Conservation (phyloP, 1,140 invertebrate species). For the Pseudomyrmex pallidus region DNA sequence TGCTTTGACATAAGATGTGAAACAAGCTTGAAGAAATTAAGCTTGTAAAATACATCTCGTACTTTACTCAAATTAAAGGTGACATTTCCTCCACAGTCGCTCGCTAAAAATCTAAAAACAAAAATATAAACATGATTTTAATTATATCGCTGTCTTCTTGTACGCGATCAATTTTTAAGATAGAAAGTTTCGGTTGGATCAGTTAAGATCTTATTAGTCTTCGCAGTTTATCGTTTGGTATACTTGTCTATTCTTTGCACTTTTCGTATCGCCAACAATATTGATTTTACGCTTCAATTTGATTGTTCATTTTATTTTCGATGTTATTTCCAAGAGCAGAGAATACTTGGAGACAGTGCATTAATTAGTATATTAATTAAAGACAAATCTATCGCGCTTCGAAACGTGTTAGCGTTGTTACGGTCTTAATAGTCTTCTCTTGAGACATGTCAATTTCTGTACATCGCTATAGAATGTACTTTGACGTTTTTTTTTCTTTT, state of each 20-base stretch:
- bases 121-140: conserved; percentile 9
- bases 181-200: neutral
- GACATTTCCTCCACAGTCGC: neutral
- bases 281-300: conserved; percentile 37
- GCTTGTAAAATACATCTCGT: conserved; percentile 1
- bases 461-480: conserved; percentile 2
- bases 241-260: conserved; percentile 13
- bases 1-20: conserved; percentile 7
- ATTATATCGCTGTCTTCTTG: neutral
- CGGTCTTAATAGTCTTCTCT: neutral
- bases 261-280: conserved; percentile 39
- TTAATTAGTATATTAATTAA: conserved; percentile 21
- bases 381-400: neutral
- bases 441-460: neutral
- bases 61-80: conserved; percentile 20
- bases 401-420: neutral
- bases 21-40: neutral
- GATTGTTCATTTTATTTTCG: conserved; percentile 14
- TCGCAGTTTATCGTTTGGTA: neutral
- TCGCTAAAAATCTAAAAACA: neutral
- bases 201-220: conserved; percentile 5
- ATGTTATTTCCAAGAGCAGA: conserved; percentile 33
- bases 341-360: neutral
- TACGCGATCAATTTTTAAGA: neutral
- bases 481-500: neutral